Base-by-base conservation (phyloP, 2,888 invertebrate species). In the Anthrax anthrax region DNA sequence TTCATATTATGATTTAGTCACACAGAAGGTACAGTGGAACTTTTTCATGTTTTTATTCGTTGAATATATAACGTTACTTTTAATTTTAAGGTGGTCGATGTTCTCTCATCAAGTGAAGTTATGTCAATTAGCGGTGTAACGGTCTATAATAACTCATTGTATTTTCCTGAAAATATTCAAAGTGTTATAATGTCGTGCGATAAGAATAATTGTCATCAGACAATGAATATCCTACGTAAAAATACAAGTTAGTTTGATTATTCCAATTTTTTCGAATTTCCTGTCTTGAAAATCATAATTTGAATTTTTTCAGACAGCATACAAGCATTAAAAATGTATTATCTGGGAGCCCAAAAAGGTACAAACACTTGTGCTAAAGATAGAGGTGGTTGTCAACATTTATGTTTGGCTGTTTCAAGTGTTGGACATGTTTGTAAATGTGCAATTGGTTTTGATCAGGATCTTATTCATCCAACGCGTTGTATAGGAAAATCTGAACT, bases 261-360 rank as follows among this genome's bases (percentile, higher is more conserved):
- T n/a, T 34, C 40, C 19, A 13, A 19, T 34, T 18, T 42, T 18
- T 18, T 14, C 5, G 17, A 34, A 4, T 34, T 34, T 34, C 8
- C 34, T 12, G n/a, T 14, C 5, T 34, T 36, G 5, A 16, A 8
- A 8, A 13, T 36, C 12, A 29, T 6, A 12, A 12, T 32, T 32
- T 32, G 3, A 27, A 4, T 44, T 42, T 44, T 2, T 19, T 13
- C 69, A 72, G 77, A 78, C 53, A 76, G 74, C 55, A 78, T 84
- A 42, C 62, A 78, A 46, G 75, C 81, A 37, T 69, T 84, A 58
- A 74, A 76, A 56, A 77, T 87, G 61, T 86, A 82, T 64, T 82
- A 84, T 65, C 76, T 79, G 17, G 67, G 69, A 14, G 71, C 77
- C 36, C 82, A 82, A 67, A 71, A 63, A 55, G 76, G 75, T 38